Base-by-base conservation (phyloP, 1,140 invertebrate species). In the Drosophila albomicans region DNA sequence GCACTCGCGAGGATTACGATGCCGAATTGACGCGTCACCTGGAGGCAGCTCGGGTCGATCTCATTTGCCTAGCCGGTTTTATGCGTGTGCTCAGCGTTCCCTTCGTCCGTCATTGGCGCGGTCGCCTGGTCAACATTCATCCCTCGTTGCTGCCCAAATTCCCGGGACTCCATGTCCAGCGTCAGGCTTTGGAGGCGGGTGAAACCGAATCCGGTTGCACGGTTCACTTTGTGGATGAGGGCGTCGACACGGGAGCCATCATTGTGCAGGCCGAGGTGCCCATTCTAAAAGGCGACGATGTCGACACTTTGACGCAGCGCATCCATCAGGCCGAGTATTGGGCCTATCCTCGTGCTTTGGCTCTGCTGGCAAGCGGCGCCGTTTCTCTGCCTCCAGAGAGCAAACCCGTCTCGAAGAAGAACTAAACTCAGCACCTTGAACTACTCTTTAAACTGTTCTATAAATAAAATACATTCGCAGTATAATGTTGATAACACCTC, bases 31-130 rank as follows among this genome's bases (percentile, higher is more conserved):
- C 96, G 38, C 92, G 94, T 35, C 94, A 94, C 59, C 93, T 99
- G 8, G 93, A 94, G 52, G 90, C 93, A 5, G 94, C 94, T 13
- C 94, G 94, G 10, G 95, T 99, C 6, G 97, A 99, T 84, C 94
- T 99, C 49, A 95, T 99, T 25, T 99, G 98, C 91, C 94, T 99
- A 35, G 99, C 99, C 66, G 99, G 98, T 3, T 99, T 99, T 92
- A 99, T 99, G 99, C 94, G 98, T 78, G 96, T 99, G 68, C 93
- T 99, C 4, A 97, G 97, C 20, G 92, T 93, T 0, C 93, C 95
- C 48, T 98, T 98, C 92, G 97, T 97, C 0, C 93, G 94, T 0
- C 94, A 94, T 75, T 99, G 98, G 97, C 94, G 94, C 54, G 98
- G 98, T 1, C 94, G 95, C 3, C 93, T 99, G 32, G 93, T 99